phyloP scores from a whole-genome alignment of 2,797 vertebrate species.

The Gambelia wislizenii region DNA sequence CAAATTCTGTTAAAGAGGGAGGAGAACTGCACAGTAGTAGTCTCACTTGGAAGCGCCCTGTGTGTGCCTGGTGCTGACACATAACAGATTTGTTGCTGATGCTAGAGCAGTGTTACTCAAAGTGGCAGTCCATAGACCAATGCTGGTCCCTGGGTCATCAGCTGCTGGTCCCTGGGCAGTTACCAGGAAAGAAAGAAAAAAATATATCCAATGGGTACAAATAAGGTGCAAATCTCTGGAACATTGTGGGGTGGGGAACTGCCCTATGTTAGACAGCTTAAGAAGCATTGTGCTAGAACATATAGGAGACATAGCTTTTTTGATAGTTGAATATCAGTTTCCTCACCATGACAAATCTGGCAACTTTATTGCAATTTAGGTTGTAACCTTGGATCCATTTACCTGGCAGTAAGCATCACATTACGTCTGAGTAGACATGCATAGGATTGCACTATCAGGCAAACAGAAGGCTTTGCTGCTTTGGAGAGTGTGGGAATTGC shows the following conservation, averaged over 20 bases:
- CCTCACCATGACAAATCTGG: background rate
- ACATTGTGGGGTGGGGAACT: too few species aligned
- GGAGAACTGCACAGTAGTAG: background rate
- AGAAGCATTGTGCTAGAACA: too few species aligned
- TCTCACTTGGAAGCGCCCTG: background rate
- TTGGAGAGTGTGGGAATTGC: background rate
- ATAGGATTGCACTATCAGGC: background rate
- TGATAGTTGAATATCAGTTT: background rate
- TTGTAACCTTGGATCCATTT: background rate
- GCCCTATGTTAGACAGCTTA: too few species aligned
- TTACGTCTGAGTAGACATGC: background rate
- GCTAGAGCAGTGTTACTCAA: too few species aligned
- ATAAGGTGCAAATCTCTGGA: too few species aligned
- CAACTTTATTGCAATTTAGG: too few species aligned
- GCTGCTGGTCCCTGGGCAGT: too few species aligned
- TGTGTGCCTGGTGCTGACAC: background rate
- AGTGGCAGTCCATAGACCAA: too few species aligned
- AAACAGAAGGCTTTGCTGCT: background rate
- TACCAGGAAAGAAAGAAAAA: too few species aligned
- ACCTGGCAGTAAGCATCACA: too few species aligned
- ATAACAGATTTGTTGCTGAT: background rate
- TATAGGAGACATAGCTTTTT: background rate
- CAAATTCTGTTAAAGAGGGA: background rate
- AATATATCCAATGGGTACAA: too few species aligned
- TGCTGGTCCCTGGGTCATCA: too few species aligned